These are phyloP conservation scores for Paramormyrops kingsleyae DNA, from an alignment of 2,113 vertebrate genomes.

Conservation along the genomic window DNA sequence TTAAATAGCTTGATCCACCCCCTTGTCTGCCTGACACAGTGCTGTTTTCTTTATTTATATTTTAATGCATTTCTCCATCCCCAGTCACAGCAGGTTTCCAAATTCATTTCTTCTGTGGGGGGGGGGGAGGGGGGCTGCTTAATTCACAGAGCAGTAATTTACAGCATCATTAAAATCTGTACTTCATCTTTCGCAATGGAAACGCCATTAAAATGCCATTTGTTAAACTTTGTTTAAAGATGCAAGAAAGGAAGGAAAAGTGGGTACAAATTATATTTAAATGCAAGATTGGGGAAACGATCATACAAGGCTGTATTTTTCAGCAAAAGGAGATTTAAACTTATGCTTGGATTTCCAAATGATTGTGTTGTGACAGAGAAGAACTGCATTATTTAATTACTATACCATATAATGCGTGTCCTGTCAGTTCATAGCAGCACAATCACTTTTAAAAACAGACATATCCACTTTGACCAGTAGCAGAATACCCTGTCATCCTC, in stretches of 20 bases:
- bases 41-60: conserved; percentile 2
- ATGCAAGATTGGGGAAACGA: not conserved
- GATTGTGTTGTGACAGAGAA: not conserved
- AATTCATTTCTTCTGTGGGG: conserved; percentile 12
- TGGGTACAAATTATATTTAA: not conserved
- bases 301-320: not conserved
- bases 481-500: not conserved
- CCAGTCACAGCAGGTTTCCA: conserved; percentile 27
- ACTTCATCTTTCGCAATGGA: not conserved
- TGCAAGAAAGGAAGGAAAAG: not conserved
- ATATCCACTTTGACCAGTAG: not conserved
- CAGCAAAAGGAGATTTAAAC: not conserved
- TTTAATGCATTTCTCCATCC: conserved; percentile 21
- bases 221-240: not conserved
- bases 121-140: conserved; percentile 2
- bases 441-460: not conserved
- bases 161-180: not conserved
- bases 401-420: not conserved
- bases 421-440: not conserved
- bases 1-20: conserved; percentile 10
- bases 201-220: not conserved
- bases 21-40: conserved; percentile 25
- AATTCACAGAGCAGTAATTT: conserved; percentile 10
- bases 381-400: not conserved
- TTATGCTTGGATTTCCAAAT: not conserved